Percentiles rank a stretch among this genome's conserved stretches.
phyloP scores from a whole-genome alignment of 2,113 vertebrate genomes.

The Anolis carolinensis region DNA sequence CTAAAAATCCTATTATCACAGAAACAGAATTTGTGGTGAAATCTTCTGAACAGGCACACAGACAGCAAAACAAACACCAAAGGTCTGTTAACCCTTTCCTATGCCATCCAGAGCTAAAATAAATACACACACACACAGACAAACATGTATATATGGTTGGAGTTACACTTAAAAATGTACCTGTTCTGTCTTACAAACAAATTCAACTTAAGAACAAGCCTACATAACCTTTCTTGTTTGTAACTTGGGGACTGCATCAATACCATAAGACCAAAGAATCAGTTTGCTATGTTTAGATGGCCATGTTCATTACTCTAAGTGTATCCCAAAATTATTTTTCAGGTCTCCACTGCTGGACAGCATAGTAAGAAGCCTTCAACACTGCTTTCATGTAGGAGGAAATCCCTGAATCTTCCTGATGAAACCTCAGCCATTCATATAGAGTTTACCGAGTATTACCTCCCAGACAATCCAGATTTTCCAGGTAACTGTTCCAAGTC shows the following conservation, averaged over 20 bases:
- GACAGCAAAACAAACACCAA: too few relatives aligned
- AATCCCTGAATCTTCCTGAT: constrained; percentile 80
- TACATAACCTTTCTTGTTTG: too few relatives aligned
- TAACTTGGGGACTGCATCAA: not conserved
- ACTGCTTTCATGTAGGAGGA: constrained; percentile 91
- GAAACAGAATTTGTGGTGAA: too few relatives aligned
- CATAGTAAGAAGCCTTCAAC: constrained; percentile 91
- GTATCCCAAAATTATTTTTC: constrained; percentile 22
- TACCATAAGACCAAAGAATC: not conserved
- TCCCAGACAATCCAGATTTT: constrained; percentile 86
- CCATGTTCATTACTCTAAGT: not conserved
- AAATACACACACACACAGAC: too few relatives aligned
- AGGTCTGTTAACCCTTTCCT: too few relatives aligned
- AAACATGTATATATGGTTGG: too few relatives aligned
- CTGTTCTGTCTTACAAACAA: too few relatives aligned
- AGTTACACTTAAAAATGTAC: too few relatives aligned
- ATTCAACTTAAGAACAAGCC: too few relatives aligned
- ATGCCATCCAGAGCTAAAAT: too few relatives aligned
- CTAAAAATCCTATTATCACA: too few relatives aligned
- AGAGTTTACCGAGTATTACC: constrained; percentile 97
- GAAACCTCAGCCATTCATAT: constrained; percentile 90
- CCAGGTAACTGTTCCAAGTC: constrained; percentile 78
- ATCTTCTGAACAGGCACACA: too few relatives aligned
- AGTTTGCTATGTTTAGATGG: not conserved
- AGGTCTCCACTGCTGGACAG: constrained; percentile 94